phyloP scores from a whole-genome alignment of 2,113 vertebrate species.

The Gyps fulvus region DNA sequence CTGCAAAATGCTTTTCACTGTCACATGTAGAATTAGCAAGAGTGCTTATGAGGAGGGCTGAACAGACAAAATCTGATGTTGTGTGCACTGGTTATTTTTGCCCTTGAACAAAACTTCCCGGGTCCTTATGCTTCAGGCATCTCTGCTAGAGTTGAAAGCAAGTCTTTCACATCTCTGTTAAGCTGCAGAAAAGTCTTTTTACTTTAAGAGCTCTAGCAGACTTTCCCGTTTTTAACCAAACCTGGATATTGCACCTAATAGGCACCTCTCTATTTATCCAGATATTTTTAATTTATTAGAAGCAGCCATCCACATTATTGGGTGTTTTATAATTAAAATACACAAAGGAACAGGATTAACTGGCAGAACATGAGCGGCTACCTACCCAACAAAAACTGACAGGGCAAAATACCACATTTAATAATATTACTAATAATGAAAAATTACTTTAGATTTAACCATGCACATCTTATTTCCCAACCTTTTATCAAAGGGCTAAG shows the following conservation, averaged over 20 bases:
- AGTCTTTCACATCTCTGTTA: neutral
- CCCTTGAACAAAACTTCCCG: neutral
- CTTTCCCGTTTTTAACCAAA: neutral
- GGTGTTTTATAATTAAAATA: constrained; percentile 32
- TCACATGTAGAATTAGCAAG: neutral
- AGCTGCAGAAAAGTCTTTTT: neutral
- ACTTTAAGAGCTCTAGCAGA: neutral
- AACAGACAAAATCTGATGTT: neutral
- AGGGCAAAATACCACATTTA: neutral
- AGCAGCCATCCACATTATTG: neutral
- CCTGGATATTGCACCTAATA: neutral
- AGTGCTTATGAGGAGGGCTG: neutral
- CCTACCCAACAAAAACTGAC: neutral
- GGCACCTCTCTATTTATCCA: neutral
- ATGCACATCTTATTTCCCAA: neutral
- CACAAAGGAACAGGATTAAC: constrained; percentile 38
- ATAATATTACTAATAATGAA: constrained; percentile 5
- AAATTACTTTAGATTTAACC: neutral
- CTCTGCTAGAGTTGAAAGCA: neutral
- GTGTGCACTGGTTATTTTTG: neutral
- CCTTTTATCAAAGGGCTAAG: neutral
- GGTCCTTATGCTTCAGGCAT: neutral
- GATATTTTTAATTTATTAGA: constrained; percentile 35
- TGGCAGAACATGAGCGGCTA: neutral
- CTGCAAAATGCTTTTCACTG: neutral